A percentile compares a stretch with the other conserved stretches of the same genome.
These are phyloP conservation scores for Bettongia penicillata DNA, from an alignment of 2,113 vertebrate species.

Conservation along the genomic window DNA sequence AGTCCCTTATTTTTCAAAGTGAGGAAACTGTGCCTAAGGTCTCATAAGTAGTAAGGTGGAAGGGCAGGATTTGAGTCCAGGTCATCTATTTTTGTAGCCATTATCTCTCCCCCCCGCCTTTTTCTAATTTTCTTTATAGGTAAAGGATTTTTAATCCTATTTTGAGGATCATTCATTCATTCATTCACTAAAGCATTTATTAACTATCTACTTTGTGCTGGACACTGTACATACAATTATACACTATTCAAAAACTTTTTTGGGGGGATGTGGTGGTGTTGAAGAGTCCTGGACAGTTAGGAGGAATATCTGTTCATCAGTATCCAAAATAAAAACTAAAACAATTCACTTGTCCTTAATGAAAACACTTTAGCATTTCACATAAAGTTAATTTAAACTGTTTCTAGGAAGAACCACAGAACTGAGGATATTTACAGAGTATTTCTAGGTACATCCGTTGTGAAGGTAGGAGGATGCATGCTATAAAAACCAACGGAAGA, in stretches of 20 bases:
- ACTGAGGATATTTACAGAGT: slow-evolving; percentile 68
- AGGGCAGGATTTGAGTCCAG: not conserved
- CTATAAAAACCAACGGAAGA: slow-evolving; percentile 69
- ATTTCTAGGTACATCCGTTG: slow-evolving; percentile 87
- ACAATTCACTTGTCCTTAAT: slow-evolving; percentile 68
- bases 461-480: slow-evolving; percentile 52
- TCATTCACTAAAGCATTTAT: not conserved
- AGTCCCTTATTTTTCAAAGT: not conserved
- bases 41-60: not conserved
- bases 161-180: not conserved
- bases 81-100: not conserved
- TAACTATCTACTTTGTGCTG: not conserved
- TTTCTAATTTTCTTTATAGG: not conserved
- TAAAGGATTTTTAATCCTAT: not conserved
- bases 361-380: slow-evolving; percentile 42
- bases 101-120: not conserved
- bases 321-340: slow-evolving; percentile 51
- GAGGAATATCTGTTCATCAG: slow-evolving; percentile 13
- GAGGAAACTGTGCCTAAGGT: not conserved
- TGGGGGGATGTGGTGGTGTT: not conserved
- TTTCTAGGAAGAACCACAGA: slow-evolving; percentile 87
- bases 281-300: not conserved
- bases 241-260: not conserved
- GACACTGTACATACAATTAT: not conserved
- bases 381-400: slow-evolving; percentile 75